Percentiles rank a stretch among this genome's conserved stretches.
Conservation (phyloP, 53 echinoderm and acorn worm species). For the Echinometra lucunter region DNA sequence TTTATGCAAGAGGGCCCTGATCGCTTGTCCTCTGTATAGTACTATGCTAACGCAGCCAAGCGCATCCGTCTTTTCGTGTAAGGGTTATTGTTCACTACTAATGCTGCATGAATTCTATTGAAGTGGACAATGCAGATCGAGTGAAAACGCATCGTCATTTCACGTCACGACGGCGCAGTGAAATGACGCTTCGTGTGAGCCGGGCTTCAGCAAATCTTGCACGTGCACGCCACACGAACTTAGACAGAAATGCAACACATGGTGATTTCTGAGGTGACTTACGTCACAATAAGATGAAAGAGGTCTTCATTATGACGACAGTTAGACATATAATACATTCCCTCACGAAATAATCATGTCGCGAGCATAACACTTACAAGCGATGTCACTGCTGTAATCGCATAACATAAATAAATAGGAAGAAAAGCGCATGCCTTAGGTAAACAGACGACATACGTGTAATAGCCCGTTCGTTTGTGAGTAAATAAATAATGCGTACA, state of each 20-base stretch:
- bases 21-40: too few relatives aligned
- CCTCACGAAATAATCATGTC: background rate
- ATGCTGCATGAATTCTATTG: too few relatives aligned
- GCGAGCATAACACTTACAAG: background rate
- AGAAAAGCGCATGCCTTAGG: background rate
- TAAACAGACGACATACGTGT: constrained; percentile 1
- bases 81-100: too few relatives aligned
- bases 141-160: too few relatives aligned
- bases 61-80: too few relatives aligned
- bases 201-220: too few relatives aligned
- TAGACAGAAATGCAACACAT: background rate
- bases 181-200: too few relatives aligned
- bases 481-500: background rate
- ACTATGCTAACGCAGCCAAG: too few relatives aligned
- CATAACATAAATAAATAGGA: constrained; percentile 43
- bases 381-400: background rate
- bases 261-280: background rate
- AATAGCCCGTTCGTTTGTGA: background rate
- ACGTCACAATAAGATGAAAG: constrained; percentile 3
- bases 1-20: too few relatives aligned
- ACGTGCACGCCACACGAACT: too few relatives aligned
- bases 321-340: background rate
- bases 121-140: too few relatives aligned
- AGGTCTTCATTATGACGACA: background rate
- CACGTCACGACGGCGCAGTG: too few relatives aligned